Evolutionary conservation across 2,888 invertebrate genomes (phyloP), one percentile per base, ranked within the genome.

Genomic region (Beris morrisii): DNA sequence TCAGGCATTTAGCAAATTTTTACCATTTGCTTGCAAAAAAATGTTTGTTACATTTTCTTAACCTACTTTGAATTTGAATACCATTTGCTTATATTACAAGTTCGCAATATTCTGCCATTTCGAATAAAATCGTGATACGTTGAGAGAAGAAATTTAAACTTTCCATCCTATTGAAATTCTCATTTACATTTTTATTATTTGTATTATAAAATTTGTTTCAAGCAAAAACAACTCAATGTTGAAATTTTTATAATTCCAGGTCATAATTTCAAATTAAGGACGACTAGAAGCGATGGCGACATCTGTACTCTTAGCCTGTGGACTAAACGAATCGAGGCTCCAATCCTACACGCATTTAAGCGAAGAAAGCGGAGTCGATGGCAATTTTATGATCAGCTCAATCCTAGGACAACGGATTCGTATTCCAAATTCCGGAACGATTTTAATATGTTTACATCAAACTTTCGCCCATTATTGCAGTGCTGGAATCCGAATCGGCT

Each of bases 401-500:
- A 81, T 91, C 12, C 78, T 90, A 57, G 84, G 85, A 0, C 84
- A 89, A 72, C 84, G 86, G 44, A 76, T 87, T 58, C 85, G 86
- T 72, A 84, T 85, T 69, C 84, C 86, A 68, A 76, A 79, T 32
- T 80, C 83, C 66, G 84, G 84, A 63, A 79, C 88, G 5, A 82
- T 90, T 72, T 79, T 91, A 56, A 81, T 91, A 57, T 84, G 87
- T 58, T 82, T 88, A 68, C 91, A 91, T 75, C 88, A 91, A 73
- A 86, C 88, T 2, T 81, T 88, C 56, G 84, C 84, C 64, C 91
- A 92, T 75, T 92, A 90, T 74, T 87, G 89, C 68, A 88, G 87
- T 79, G 85, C 91, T 44, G 89, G 90, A 12, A 85, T 88, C 74
- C 87, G 89, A 73, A 82, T 91, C 74, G 90, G 90, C 58, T 90